Evolutionary conservation across 2,888 invertebrate species (phyloP), one percentile per base, ranked within the genome.

Genomic region (Andrena bucephala): DNA sequence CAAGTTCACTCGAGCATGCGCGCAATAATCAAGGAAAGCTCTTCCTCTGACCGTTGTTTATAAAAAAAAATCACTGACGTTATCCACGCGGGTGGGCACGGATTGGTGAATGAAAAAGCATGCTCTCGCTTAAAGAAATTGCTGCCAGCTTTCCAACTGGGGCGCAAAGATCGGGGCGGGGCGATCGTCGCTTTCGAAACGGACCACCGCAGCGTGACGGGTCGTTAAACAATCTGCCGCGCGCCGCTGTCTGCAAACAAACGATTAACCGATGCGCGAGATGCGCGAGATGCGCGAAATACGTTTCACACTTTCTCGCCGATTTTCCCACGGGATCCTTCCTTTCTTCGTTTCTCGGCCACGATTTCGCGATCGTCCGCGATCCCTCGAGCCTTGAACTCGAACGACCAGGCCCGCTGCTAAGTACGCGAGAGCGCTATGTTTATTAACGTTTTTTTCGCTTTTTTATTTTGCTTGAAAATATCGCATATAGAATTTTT

Each of bases 401-500:
- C 72, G 57, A 85, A 63, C 65, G 66, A 78, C 77, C 88, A 81
- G 86, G 78, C 88, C 76, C 80, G 52, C 76, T 73, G 29, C 77
- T 86, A 76, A 75, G 60, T 70, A 85, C 76, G 77, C 79, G 81
- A 57, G 81, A 57, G 57, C 62, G 73, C 87, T 88, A 88, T 73
- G 52, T 74, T 54, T 79, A 84, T 60, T 74, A 77, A 79, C 73
- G 42, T 42, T 42, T 42, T 42, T 42, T 42, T 42, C 42, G 42
- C 16, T 13, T 42, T 42, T 42, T 42, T 42, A 42, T 42, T 42
- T 42, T 79, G 54, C 75, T 89, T 73, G 81, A 90, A 90, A 90
- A 90, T 88, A 89, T 87, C 77, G 67, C 84, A 76, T 82, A 84
- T 77, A 60, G 76, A 48, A 79, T 57, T 77, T 65, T 13, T 62